phyloP scores from a whole-genome alignment of 2,113 vertebrate species.

The Phycodurus eques region DNA sequence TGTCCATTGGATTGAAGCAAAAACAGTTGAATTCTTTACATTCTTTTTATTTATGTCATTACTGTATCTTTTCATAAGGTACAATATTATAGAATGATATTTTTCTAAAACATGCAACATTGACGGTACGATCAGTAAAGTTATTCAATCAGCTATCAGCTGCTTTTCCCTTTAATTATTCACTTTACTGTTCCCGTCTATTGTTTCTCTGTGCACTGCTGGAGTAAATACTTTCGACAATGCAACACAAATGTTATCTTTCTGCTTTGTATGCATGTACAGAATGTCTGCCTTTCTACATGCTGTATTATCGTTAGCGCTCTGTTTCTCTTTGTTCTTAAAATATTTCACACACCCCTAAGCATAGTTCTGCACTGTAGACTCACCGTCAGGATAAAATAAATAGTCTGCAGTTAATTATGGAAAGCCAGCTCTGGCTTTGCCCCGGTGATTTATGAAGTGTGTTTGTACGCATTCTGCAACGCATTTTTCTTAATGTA shows the following conservation, averaged over 20 bases:
- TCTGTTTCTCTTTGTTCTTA: slow-evolving; percentile 78
- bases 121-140: slow-evolving; percentile 21
- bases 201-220: slow-evolving; percentile 45
- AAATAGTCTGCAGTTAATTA: slow-evolving; percentile 99
- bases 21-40: too few species aligned
- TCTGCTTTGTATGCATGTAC: slow-evolving; percentile 64
- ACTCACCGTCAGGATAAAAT: slow-evolving; percentile 95
- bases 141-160: slow-evolving; percentile 43
- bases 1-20: too few species aligned
- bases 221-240: slow-evolving; percentile 49
- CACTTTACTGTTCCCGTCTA: slow-evolving; percentile 44
- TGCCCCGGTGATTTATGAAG: slow-evolving; percentile 95
- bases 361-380: slow-evolving; percentile 88
- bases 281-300: slow-evolving; percentile 59
- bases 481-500: slow-evolving; percentile 99
- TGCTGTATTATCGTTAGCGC: slow-evolving; percentile 38
- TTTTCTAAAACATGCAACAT: background rate
- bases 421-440: slow-evolving; percentile 85
- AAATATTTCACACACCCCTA: slow-evolving; percentile 86
- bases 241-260: slow-evolving; percentile 56
- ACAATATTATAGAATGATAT: too few species aligned
- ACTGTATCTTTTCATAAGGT: too few species aligned
- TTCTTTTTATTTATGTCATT: too few species aligned
- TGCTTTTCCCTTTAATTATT: slow-evolving; percentile 49
- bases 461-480: slow-evolving; percentile 81